These are phyloP conservation scores for Synodontis membranacea DNA, from an alignment of 2,113 vertebrate species.

Conservation along the genomic window DNA sequence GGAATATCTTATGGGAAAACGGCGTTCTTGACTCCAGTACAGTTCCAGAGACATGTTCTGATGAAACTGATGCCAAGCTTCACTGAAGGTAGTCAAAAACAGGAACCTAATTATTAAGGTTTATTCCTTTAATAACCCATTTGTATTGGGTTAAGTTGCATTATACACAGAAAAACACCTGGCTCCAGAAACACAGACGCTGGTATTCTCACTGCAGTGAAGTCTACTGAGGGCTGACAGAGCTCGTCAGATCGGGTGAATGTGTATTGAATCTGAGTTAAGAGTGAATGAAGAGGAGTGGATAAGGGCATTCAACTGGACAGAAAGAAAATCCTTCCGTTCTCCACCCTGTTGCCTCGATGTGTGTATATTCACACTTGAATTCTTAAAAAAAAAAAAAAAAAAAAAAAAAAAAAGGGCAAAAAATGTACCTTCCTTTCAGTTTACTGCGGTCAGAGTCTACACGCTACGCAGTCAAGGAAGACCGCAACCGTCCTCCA, in stretches of 20 bases:
- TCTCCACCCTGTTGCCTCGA: neutral
- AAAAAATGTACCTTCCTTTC: neutral
- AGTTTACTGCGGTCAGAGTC: neutral
- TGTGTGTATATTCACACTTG: constrained; percentile 15
- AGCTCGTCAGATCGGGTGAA: neutral
- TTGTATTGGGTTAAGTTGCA: neutral
- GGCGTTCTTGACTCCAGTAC: neutral
- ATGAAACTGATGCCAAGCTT: neutral
- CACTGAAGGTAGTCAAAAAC: neutral
- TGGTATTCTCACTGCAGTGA: neutral
- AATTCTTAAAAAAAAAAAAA: neutral
- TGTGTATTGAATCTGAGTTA: constrained; percentile 24
- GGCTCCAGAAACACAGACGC: neutral
- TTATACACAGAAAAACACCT: neutral
- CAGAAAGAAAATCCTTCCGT: constrained; percentile 44
- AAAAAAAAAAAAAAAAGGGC: neutral
- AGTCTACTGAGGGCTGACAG: constrained; percentile 13
- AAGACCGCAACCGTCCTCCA: neutral
- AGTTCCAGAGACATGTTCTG: neutral
- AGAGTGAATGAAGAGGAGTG: constrained; percentile 31
- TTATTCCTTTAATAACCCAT: neutral
- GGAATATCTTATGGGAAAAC: neutral
- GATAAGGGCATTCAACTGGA: constrained; percentile 39
- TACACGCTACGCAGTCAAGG: neutral
- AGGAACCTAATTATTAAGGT: neutral